Evolutionary conservation across 2,888 invertebrate species (phyloP).

Genomic region (Helleia helle): DNA sequence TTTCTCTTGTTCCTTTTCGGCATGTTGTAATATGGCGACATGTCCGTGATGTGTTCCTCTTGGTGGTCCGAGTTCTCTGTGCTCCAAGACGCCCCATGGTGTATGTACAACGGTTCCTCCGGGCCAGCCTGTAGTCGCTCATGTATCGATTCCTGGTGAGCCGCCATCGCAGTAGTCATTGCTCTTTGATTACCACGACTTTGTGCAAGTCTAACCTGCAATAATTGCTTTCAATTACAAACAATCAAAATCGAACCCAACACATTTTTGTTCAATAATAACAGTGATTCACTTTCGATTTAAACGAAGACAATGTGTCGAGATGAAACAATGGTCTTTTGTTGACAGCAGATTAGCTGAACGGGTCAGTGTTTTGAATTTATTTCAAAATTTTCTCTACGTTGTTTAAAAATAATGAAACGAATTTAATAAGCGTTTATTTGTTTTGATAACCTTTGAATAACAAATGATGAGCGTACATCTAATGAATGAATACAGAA

Average conservation of each 20-base stretch:
- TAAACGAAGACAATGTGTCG: conserved; percentile 66
- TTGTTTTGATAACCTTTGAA: neutral
- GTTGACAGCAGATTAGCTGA: conserved; percentile 71
- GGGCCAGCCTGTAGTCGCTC: conserved; percentile 63
- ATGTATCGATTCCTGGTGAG: conserved; percentile 70
- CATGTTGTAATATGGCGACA: conserved; percentile 64
- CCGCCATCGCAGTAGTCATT: conserved; percentile 75
- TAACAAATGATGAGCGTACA: too few species aligned
- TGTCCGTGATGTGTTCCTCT: conserved; percentile 51
- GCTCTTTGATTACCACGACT: conserved; percentile 52
- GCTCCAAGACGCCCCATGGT: conserved; percentile 71
- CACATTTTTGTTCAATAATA: conserved; percentile 65
- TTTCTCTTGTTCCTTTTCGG: conserved; percentile 84
- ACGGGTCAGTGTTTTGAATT: conserved; percentile 68
- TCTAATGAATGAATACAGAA: too few species aligned
- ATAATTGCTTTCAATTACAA: conserved; percentile 40
- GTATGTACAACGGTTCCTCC: conserved; percentile 59
- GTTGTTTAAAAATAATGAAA: conserved; percentile 50
- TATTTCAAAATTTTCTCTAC: conserved; percentile 54
- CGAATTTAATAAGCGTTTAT: conserved; percentile 9
- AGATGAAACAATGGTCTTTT: conserved; percentile 67
- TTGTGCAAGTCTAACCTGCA: conserved; percentile 57
- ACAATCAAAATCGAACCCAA: conserved; percentile 63
- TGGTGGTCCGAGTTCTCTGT: conserved; percentile 53
- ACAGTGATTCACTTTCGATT: conserved; percentile 66